These are phyloP conservation scores for Melanostoma mellinum DNA, from an alignment of 2,888 invertebrate species.

Conservation along the genomic window DNA sequence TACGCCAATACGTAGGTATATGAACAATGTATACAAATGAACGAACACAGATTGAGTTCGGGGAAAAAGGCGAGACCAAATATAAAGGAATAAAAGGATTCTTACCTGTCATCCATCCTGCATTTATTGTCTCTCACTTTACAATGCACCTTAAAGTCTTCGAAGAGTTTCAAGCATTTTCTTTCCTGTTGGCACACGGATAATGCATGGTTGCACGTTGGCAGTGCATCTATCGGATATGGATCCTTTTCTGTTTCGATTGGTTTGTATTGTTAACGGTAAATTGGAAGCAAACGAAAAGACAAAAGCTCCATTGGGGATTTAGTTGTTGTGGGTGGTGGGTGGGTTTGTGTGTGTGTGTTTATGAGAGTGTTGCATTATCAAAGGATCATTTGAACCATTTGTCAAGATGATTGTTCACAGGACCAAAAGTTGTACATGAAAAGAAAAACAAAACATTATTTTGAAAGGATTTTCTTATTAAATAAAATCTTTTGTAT, in stretches of 20 bases:
- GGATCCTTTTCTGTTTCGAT: slow-evolving; percentile 89
- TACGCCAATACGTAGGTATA: too few species aligned
- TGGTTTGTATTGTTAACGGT: slow-evolving; percentile 53
- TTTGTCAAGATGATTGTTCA: slow-evolving; percentile 21
- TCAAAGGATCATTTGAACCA: slow-evolving; percentile 32
- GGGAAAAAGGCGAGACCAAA: slow-evolving; percentile 17
- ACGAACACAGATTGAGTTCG: too few species aligned
- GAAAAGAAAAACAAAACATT: slow-evolving; percentile 32
- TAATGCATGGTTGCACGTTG: slow-evolving; percentile 94
- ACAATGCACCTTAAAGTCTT: slow-evolving; percentile 93
- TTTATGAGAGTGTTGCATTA: slow-evolving; percentile 38
- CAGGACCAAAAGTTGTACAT: slow-evolving; percentile 17
- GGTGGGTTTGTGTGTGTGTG: not conserved
- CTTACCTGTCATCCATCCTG: slow-evolving; percentile 94
- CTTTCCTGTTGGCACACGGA: slow-evolving; percentile 92
- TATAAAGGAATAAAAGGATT: slow-evolving; percentile 36
- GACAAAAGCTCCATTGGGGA: slow-evolving; percentile 33
- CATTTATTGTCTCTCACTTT: slow-evolving; percentile 93
- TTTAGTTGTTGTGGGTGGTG: slow-evolving; percentile 30
- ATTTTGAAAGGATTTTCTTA: slow-evolving; percentile 38
- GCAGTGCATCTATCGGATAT: slow-evolving; percentile 93
- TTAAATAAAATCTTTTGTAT: slow-evolving; percentile 28
- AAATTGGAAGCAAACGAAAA: slow-evolving; percentile 42
- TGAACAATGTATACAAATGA: too few species aligned
- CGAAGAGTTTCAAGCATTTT: slow-evolving; percentile 91